These are phyloP conservation scores for Ibidorhyncha struthersii DNA, from an alignment of 2,113 vertebrate species.

Conservation along the genomic window DNA sequence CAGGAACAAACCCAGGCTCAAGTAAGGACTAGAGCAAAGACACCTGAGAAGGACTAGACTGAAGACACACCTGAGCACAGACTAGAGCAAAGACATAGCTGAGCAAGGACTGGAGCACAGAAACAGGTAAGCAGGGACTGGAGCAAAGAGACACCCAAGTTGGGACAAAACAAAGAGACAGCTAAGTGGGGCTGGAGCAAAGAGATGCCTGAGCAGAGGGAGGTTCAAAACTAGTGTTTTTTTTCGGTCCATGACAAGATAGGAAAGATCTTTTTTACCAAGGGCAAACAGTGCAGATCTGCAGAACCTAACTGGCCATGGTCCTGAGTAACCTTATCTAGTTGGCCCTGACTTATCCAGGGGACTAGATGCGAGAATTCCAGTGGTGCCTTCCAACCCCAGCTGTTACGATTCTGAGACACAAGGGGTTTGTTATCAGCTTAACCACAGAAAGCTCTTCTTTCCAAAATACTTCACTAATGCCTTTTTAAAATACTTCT, in stretches of 20 bases:
- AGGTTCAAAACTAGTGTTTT: not conserved
- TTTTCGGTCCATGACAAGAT: not conserved
- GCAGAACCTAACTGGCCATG: not conserved
- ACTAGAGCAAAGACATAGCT: not conserved
- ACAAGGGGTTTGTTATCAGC: not conserved
- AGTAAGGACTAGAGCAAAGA: not conserved
- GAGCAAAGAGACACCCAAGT: too few species aligned
- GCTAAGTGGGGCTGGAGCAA: not conserved
- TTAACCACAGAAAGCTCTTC: not conserved
- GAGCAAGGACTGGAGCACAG: not conserved
- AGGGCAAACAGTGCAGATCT: not conserved
- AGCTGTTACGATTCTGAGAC: not conserved
- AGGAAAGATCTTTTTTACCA: not conserved
- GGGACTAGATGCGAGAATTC: not conserved
- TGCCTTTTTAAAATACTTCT: not conserved
- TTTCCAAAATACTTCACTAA: not conserved
- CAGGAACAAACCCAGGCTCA: not conserved
- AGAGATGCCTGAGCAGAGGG: not conserved
- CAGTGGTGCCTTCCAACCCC: not conserved
- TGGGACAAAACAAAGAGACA: not conserved
- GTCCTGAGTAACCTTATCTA: too few species aligned
- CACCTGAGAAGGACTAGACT: not conserved
- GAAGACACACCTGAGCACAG: not conserved
- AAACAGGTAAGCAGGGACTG: not conserved
- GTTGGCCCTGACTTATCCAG: not conserved